A percentile compares a stretch with the other conserved stretches of the same genome.
phyloP scores from a whole-genome alignment of 2,113 vertebrate species.

The Aegithalos caudatus region DNA sequence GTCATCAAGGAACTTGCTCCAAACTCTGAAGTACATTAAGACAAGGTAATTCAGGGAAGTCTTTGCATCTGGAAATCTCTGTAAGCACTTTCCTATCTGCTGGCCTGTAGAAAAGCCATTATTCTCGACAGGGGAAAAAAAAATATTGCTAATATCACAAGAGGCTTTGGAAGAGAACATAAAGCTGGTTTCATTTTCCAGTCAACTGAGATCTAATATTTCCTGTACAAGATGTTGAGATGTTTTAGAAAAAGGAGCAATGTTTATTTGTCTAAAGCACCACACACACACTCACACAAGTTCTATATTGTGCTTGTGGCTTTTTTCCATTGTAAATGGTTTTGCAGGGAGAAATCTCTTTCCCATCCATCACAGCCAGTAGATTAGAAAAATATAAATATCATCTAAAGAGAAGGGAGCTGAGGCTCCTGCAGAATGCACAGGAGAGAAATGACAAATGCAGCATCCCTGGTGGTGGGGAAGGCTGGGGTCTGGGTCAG shows the following conservation, averaged over 20 bases:
- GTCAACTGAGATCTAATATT: constrained; percentile 40
- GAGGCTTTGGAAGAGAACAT: constrained; percentile 44
- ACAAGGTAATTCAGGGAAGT: constrained; percentile 49
- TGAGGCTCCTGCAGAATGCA: background rate
- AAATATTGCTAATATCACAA: constrained; percentile 38
- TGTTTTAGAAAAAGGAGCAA: background rate
- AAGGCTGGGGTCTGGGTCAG: background rate
- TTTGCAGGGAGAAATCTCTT: constrained; percentile 35
- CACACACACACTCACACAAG: background rate
- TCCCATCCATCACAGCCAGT: background rate
- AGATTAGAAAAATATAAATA: constrained; percentile 55
- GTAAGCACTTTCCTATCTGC: constrained; percentile 51
- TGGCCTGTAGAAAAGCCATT: constrained; percentile 64
- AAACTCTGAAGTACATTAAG: constrained; percentile 45
- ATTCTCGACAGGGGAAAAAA: constrained; percentile 28
- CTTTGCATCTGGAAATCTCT: constrained; percentile 58
- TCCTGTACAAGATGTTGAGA: constrained; percentile 22
- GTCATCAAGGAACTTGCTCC: constrained; percentile 41
- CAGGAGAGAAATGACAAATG: background rate
- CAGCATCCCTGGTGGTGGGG: background rate
- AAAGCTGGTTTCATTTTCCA: constrained; percentile 46
- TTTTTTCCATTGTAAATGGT: constrained; percentile 47
- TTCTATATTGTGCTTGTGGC: constrained; percentile 1
- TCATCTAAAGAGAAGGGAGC: background rate
- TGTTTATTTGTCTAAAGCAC: constrained; percentile 36